Conservation (phyloP, 2,888 invertebrate species). For the Torymus tubicola region DNA sequence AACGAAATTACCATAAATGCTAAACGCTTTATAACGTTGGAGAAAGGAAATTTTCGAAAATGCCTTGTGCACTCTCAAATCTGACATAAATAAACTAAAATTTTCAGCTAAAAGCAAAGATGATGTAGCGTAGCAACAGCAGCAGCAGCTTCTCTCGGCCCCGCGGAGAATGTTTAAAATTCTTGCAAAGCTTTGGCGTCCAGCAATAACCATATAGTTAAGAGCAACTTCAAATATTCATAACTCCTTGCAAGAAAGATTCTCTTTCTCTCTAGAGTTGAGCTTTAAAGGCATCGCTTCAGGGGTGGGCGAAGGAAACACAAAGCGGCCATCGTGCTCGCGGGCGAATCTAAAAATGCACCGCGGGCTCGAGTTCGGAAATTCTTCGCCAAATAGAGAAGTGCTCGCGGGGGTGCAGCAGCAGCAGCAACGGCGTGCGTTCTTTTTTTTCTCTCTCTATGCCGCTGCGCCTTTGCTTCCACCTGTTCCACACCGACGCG, state of each 20-base stretch:
- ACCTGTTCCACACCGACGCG: neutral
- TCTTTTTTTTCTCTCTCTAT: too few species aligned
- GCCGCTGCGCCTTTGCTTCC: neutral
- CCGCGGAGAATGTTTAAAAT: slow-evolving; percentile 23
- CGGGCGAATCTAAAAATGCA: slow-evolving; percentile 1
- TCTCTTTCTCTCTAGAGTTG: neutral
- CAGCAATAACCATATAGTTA: slow-evolving; percentile 44
- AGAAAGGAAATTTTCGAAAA: neutral
- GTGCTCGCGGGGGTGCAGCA: too few species aligned
- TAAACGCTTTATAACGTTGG: neutral
- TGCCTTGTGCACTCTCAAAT: neutral
- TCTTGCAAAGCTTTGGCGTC: slow-evolving; percentile 27
- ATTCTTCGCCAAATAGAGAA: slow-evolving; percentile 14
- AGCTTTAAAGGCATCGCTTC: too few species aligned
- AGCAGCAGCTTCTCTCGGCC: neutral
- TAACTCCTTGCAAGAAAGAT: slow-evolving; percentile 31
- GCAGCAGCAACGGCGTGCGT: too few species aligned
- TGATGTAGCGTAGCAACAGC: neutral
- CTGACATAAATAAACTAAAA: slow-evolving; percentile 1
- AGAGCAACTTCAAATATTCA: slow-evolving; percentile 46
- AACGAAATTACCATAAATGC: too few species aligned
- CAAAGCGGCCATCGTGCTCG: too few species aligned
- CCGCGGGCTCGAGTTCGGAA: neutral
- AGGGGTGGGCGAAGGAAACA: too few species aligned
- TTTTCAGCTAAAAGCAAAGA: slow-evolving; percentile 28